Base-by-base conservation (phyloP, 2,888 invertebrate genomes). In the Mesorhabditis belari region DNA sequence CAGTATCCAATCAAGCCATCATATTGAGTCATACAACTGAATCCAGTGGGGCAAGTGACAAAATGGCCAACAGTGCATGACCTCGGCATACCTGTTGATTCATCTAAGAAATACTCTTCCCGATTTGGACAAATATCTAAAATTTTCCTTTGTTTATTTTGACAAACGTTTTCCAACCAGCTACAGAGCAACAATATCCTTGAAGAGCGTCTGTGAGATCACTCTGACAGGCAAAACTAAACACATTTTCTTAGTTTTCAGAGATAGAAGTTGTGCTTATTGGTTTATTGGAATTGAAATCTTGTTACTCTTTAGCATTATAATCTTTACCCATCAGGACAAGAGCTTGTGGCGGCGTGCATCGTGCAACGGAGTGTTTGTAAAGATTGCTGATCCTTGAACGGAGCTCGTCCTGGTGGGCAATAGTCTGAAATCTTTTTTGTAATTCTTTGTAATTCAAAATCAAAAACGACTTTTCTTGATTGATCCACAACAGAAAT, bases 401-500 rank as follows among this genome's bases (percentile, higher is more conserved):
- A 74, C 5, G 74, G 71, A 23, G 71, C 69, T 50, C 73, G 66
- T n/a, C 74, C 74, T 0, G 60, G 59, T 6, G 73, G 72, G 49
- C 74, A 74, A 55, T 74, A 74, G 44, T 64, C 71, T 71, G 58
- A 50, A 66, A 35, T 4, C 3, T n/a, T 28, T 56, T 56, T 51
- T 27, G 23, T 26, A 21, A 51, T 51, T 21, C 23, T 21, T 12
- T 28, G 6, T 5, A 57, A 12, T 50, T 23, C 12, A 23, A 17
- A 25, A n/a, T 35, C 25, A 23, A 27, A 49, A 59, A 26, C 60
- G 12, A 61, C 50, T 62, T 61, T 71, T 67, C 23, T 61, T 65
- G 25, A 70, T 55, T 1, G 70, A 69, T 27, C 71, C 69, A 57
- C 76, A 76, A 52, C 76, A 76, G 66, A 71, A 76, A 57, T 76